These are phyloP conservation scores for Barbus barbus DNA, from an alignment of 2,113 vertebrate species.

Conservation along the genomic window DNA sequence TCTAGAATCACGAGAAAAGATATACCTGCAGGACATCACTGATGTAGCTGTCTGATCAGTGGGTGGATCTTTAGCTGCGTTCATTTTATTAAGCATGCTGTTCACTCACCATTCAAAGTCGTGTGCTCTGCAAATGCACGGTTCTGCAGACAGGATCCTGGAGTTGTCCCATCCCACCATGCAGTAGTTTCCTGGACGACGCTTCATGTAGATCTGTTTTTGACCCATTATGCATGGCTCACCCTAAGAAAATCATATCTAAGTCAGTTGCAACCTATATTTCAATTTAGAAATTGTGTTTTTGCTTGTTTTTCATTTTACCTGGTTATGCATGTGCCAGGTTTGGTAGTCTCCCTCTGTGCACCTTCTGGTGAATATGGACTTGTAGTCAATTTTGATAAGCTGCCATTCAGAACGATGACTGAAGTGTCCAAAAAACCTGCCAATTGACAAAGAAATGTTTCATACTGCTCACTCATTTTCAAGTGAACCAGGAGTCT, in stretches of 20 bases:
- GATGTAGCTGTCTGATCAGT: neutral
- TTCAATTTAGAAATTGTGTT: neutral
- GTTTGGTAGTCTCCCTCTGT: constrained; percentile 91
- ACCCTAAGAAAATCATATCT: constrained; percentile 73
- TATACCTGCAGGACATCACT: neutral
- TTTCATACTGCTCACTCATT: neutral
- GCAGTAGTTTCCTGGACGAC: constrained; percentile 87
- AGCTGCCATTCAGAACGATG: constrained; percentile 96
- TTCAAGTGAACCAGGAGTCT: neutral
- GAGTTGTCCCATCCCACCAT: constrained; percentile 86
- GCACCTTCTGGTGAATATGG: constrained; percentile 84
- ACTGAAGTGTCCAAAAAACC: constrained; percentile 95
- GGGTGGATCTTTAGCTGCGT: neutral
- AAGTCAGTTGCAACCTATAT: neutral
- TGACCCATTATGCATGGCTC: constrained; percentile 98
- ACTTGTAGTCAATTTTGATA: constrained; percentile 94
- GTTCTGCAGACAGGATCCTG: constrained; percentile 86
- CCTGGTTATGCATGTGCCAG: constrained; percentile 95
- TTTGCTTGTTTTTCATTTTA: constrained; percentile 56
- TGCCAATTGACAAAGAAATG: constrained; percentile 52
- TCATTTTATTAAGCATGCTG: neutral
- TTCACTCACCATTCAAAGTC: constrained; percentile 95
- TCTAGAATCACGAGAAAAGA: neutral
- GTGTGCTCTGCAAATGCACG: constrained; percentile 89
- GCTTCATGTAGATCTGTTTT: constrained; percentile 96